These are phyloP conservation scores for Plebejus argus DNA, from an alignment of 2,888 invertebrate genomes.

Conservation along the genomic window DNA sequence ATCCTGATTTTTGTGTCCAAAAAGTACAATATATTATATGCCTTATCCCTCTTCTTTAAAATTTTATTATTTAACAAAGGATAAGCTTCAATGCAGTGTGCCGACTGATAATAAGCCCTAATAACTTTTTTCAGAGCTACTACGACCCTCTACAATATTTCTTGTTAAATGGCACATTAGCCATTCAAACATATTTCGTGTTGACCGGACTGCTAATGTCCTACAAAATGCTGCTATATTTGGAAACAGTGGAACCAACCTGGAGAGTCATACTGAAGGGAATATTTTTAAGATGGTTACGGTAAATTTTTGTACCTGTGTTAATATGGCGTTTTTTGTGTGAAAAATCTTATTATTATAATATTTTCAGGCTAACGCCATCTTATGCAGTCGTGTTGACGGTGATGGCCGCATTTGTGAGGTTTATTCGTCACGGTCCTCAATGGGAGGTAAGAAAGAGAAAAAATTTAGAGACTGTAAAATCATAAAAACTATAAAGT, in stretches of 20 bases:
- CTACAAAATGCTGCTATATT: constrained; percentile 45
- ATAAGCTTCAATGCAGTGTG: too few species aligned
- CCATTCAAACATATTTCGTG: constrained; percentile 51
- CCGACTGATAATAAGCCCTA: too few species aligned
- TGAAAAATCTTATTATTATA: not conserved
- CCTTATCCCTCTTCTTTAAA: too few species aligned
- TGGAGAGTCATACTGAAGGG: constrained; percentile 46
- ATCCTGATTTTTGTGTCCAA: too few species aligned
- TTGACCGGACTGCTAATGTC: constrained; percentile 49
- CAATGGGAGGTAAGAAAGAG: constrained; percentile 52
- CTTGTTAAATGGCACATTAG: constrained; percentile 45
- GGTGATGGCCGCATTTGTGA: constrained; percentile 52
- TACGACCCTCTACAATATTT: constrained; percentile 33
- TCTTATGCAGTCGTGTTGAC: constrained; percentile 48
- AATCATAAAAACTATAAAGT: not conserved
- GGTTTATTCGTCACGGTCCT: constrained; percentile 59
- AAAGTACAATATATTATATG: too few species aligned
- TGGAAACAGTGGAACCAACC: constrained; percentile 42
- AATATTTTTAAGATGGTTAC: constrained; percentile 49
- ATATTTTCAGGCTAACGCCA: constrained; percentile 49
- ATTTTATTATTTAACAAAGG: too few species aligned
- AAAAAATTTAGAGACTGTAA: not conserved
- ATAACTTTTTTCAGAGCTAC: constrained; percentile 39
- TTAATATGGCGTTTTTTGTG: not conserved
- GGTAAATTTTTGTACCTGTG: constrained; percentile 42